phyloP scores from a whole-genome alignment of 2,113 vertebrate genomes.

The Amazona guildingii region DNA sequence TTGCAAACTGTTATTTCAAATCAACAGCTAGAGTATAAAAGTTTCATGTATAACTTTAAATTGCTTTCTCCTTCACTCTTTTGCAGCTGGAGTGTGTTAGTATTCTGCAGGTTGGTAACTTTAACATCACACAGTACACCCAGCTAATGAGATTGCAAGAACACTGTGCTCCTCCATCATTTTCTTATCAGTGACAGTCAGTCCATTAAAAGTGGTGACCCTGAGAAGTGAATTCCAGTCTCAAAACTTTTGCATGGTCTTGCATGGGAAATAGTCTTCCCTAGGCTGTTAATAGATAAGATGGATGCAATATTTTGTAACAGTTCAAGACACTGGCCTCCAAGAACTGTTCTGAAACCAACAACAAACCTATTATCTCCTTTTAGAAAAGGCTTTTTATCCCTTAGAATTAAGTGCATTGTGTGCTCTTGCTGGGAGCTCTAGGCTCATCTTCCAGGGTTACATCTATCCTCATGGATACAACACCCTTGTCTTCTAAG shows the following conservation, averaged over 20 bases:
- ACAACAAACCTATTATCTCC: constrained; percentile 54
- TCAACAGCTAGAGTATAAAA: constrained; percentile 5
- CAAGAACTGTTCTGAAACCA: constrained; percentile 60
- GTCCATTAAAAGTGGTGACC: constrained; percentile 72
- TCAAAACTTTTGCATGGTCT: constrained; percentile 70
- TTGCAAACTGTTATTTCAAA: background rate
- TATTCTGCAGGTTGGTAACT: constrained; percentile 57
- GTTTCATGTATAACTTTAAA: constrained; percentile 54
- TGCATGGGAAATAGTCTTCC: constrained; percentile 49
- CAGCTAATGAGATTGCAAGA: constrained; percentile 75
- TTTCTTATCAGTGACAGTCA: constrained; percentile 77
- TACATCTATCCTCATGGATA: background rate
- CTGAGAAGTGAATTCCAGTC: constrained; percentile 66
- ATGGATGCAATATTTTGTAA: constrained; percentile 56
- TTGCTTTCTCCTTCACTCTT: constrained; percentile 37
- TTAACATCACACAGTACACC: constrained; percentile 61
- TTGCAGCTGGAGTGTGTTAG: constrained; percentile 11
- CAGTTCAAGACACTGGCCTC: constrained; percentile 53
- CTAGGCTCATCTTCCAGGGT: background rate
- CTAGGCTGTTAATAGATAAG: constrained; percentile 67
- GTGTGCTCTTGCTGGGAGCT: background rate
- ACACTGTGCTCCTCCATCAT: constrained; percentile 70
- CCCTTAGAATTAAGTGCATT: constrained; percentile 4
- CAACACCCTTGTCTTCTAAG: background rate
- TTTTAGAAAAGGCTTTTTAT: constrained; percentile 40